Evolutionary conservation across 2,113 vertebrate species (phyloP).

Genomic region (Cardinalis cardinalis): DNA sequence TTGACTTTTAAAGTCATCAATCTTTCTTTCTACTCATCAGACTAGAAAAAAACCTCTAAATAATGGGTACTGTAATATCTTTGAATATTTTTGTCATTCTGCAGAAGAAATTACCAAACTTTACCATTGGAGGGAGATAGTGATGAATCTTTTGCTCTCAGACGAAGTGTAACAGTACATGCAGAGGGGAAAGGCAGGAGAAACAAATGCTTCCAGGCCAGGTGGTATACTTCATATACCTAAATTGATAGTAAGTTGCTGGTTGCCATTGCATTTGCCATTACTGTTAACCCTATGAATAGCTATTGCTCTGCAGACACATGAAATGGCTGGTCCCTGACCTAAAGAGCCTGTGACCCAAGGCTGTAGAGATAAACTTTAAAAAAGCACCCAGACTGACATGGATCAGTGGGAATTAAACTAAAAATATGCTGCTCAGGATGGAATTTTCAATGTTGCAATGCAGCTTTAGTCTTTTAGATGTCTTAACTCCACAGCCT

Average conservation of each 20-base stretch:
- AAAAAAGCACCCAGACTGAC: background rate
- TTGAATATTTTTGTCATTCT: background rate
- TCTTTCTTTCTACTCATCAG: background rate
- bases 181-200: background rate
- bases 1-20: background rate
- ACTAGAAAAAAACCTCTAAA: background rate
- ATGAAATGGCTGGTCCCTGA: background rate
- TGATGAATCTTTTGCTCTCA: background rate
- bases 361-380: background rate
- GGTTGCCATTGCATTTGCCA: background rate
- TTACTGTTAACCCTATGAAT: background rate
- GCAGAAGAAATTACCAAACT: conserved; percentile 7
- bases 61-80: background rate
- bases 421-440: background rate
- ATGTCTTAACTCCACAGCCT: background rate
- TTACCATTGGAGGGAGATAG: conserved; percentile 60
- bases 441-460: background rate
- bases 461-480: background rate
- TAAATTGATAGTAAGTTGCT: background rate
- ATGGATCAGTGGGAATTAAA: background rate
- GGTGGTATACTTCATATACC: background rate
- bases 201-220: background rate
- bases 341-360: background rate
- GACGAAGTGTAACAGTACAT: background rate
- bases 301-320: background rate